Evolutionary conservation across 1,140 invertebrate genomes (phyloP), one percentile per base, ranked within the genome.

Genomic region (Amyelois transitella): DNA sequence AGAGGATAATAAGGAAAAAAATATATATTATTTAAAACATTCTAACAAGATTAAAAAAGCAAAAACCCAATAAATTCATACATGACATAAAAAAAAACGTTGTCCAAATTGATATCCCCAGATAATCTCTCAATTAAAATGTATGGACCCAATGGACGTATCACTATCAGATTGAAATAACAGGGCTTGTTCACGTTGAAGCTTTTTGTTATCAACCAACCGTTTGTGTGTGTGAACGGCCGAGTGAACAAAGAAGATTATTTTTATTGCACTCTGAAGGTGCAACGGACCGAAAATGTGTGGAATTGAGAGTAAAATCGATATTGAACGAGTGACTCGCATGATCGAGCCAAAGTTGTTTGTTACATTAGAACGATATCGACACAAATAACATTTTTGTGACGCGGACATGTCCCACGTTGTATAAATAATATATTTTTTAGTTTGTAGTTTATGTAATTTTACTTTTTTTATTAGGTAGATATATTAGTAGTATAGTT

Each of bases 191-290:
- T 69, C 64, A 52, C 67, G 62, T 74, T 69, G 62, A 52, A 45
- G 66, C 59, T 72, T 72, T 24, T 77, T 77, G 72, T 70, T 77
- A 76, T 78, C 77, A 66, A 64, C 63, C 67, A 69, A 64, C 63
- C 67, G 71, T 55, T 66, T 69, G 64, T 75, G 60, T 69, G 64
- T 72, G 62, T 58, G 50, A 55, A 68, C 71, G 72, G 72, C 57
- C 72, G 62, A 63, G 49, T 75, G 77, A 57, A 77, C 76, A 85
- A 80, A 80, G 81, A 76, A 78, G 75, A 85, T 85, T 85, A 82
- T 82, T 85, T 85, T 81, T 83, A 81, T 81, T 82, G 77, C 79
- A 79, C 72, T 72, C 67, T 71, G 63, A 81, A 81, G 74, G 77
- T 76, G 74, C 77, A 78, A 67, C 68, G 60, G 75, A 68, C 73